Conservation (phyloP, 92 coral and sea anemone genomes). For the Palythoa grandis region DNA sequence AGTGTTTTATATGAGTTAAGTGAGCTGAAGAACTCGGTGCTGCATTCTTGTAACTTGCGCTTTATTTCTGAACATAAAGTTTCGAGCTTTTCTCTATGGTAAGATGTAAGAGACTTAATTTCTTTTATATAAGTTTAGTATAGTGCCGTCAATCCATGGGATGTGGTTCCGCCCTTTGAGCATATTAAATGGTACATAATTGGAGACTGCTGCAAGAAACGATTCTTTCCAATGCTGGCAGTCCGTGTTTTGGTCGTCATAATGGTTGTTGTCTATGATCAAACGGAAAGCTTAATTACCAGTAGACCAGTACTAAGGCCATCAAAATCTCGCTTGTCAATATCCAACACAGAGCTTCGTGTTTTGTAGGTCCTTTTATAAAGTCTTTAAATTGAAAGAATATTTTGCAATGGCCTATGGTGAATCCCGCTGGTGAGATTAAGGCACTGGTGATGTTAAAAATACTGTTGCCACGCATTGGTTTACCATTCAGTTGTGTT, state of each 20-base stretch:
- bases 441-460: constrained; percentile 58
- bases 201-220: constrained; percentile 57
- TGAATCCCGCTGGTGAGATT: constrained; percentile 50
- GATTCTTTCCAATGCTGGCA: constrained; percentile 64
- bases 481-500: constrained; percentile 54
- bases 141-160: constrained; percentile 63
- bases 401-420: constrained; percentile 51
- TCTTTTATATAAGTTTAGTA: neutral
- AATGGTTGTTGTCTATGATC: constrained; percentile 25
- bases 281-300: constrained; percentile 39
- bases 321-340: constrained; percentile 45
- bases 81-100: constrained; percentile 41
- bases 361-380: constrained; percentile 47
- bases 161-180: constrained; percentile 53
- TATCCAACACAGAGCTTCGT: constrained; percentile 52
- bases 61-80: constrained; percentile 30
- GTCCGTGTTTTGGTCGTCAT: constrained; percentile 50
- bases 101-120: neutral
- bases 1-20: constrained; percentile 45
- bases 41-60: constrained; percentile 47
- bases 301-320: constrained; percentile 38
- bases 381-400: constrained; percentile 46
- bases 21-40: constrained; percentile 54
- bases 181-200: constrained; percentile 47
- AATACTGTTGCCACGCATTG: constrained; percentile 55